These are phyloP conservation scores for Oeneis ivallda DNA, from an alignment of 2,888 invertebrate genomes.

Conservation along the genomic window DNA sequence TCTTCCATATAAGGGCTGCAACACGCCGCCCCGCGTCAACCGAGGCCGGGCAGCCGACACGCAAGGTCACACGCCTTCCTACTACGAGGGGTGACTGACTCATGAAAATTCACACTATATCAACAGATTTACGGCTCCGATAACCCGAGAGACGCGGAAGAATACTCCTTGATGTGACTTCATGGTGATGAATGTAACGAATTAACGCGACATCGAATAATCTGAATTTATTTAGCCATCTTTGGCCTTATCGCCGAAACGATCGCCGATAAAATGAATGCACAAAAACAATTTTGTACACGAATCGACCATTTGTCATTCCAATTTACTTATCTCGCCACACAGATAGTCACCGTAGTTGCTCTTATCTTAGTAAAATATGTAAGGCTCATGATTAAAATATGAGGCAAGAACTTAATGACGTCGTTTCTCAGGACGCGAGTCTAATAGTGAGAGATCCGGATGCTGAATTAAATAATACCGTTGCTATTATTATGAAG, in stretches of 20 bases:
- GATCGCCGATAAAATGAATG: slow-evolving; percentile 26
- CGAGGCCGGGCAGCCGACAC: slow-evolving; percentile 49
- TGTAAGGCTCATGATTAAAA: slow-evolving; percentile 30
- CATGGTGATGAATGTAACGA: slow-evolving; percentile 38
- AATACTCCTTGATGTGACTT: slow-evolving; percentile 39
- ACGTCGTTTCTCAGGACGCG: slow-evolving; percentile 17
- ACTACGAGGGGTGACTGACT: slow-evolving; percentile 66
- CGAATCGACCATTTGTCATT: slow-evolving; percentile 30
- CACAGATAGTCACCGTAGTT: slow-evolving; percentile 22
- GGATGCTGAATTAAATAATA: slow-evolving; percentile 20
- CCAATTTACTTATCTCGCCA: slow-evolving; percentile 29
- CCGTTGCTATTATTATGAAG: slow-evolving; percentile 6
- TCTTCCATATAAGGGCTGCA: slow-evolving; percentile 57
- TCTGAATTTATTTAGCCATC: slow-evolving; percentile 36
- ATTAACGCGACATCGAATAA: slow-evolving; percentile 33
- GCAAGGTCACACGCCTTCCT: slow-evolving; percentile 51
- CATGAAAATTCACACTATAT: slow-evolving; percentile 64
- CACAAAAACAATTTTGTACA: slow-evolving; percentile 30
- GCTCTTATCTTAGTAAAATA: slow-evolving; percentile 22
- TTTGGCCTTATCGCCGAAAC: slow-evolving; percentile 24
- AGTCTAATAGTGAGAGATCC: slow-evolving; percentile 8
- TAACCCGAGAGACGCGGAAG: slow-evolving; percentile 61
- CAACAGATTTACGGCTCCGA: slow-evolving; percentile 61
- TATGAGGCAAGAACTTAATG: slow-evolving; percentile 27
- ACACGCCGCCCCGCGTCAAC: slow-evolving; percentile 55